Conservation (phyloP, 2,888 invertebrate species). For the Zygothrica quintamaculata region DNA sequence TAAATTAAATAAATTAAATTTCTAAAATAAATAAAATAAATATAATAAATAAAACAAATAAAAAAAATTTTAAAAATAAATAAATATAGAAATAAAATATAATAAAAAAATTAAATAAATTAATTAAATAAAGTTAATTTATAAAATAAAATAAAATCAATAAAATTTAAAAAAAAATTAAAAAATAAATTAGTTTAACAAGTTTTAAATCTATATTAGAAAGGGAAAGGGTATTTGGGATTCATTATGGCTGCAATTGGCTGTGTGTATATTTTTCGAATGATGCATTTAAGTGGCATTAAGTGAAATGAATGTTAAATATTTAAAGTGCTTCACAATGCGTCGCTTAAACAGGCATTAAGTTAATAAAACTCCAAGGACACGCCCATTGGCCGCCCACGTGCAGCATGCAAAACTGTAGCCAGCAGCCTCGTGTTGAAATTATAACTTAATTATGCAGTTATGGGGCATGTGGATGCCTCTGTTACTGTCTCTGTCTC, state of each 20-base stretch:
- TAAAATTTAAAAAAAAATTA: background rate
- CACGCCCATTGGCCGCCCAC: constrained; percentile 21
- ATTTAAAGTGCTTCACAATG: constrained; percentile 63
- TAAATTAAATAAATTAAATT: too few species aligned
- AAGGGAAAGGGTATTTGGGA: constrained; percentile 11
- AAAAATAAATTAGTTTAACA: background rate
- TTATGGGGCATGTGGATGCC: constrained; percentile 7
- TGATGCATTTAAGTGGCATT: constrained; percentile 41
- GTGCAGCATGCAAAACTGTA: background rate
- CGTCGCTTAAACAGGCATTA: constrained; percentile 72
- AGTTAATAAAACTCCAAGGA: constrained; percentile 73
- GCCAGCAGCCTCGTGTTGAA: constrained; percentile 41
- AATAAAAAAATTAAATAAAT: too few species aligned
- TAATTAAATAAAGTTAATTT: background rate
- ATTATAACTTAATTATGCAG: constrained; percentile 70
- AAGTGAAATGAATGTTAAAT: constrained; percentile 74
- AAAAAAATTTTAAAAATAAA: too few species aligned
- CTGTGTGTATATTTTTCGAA: constrained; percentile 11
- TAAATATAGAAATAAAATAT: too few species aligned
- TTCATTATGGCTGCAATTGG: constrained; percentile 12
- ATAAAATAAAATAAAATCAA: background rate
- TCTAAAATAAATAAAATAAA: too few species aligned
- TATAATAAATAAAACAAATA: too few species aligned
- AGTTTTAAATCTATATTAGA: background rate
- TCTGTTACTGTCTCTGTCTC: too few species aligned